Base-by-base conservation (phyloP, 2,888 invertebrate species). In the Liopterus haemorrhoidalis region DNA sequence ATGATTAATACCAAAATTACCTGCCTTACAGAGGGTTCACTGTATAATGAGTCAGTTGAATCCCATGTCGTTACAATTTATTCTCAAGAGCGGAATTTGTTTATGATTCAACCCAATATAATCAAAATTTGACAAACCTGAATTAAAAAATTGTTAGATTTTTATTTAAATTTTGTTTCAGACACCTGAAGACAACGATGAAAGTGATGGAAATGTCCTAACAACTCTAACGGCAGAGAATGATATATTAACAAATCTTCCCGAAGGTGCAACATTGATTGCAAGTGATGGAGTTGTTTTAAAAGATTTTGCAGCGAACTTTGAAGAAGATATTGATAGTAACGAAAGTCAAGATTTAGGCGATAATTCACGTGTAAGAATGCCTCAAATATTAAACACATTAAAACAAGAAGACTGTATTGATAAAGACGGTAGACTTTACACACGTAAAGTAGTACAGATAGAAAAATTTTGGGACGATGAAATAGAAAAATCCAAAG, bases 361-460 rank as follows among this genome's bases (percentile, higher is more conserved):
- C 12, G 43, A 48, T 14, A 35, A 46, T 3, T 39, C 21, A 11
- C 31, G 45, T 24, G 24, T 22, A 2, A 63, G 33, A 56, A 67
- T 50, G 65, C 66, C 57, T 59, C 62, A 45, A 32, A 21, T 65
- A 2, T 62, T 69, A 57, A 67, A 70, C 24, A 69, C 70, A 2
- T 49, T 73, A n/a, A 62, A 68, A 37, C 69, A 70, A 30, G 70
- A 72, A 52, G 70, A 72, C 41, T 69, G 68, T 43, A 61, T 69
- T 1, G 76, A 75, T 44, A 72, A 69, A 51, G 69, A 70, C 43
- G 72, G 72, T 1, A 62, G 70, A 35, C 51, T 67, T 1, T 73
- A 73, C 46, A 70, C 72, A 0, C 67, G 73, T 46, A 75, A 75
- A 51, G 73, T 74, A 24, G 73, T 78, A 2, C 74, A 77, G 63